These are phyloP conservation scores for Polypedilum pembai DNA, from an alignment of 1,140 invertebrate genomes.

Conservation along the genomic window DNA sequence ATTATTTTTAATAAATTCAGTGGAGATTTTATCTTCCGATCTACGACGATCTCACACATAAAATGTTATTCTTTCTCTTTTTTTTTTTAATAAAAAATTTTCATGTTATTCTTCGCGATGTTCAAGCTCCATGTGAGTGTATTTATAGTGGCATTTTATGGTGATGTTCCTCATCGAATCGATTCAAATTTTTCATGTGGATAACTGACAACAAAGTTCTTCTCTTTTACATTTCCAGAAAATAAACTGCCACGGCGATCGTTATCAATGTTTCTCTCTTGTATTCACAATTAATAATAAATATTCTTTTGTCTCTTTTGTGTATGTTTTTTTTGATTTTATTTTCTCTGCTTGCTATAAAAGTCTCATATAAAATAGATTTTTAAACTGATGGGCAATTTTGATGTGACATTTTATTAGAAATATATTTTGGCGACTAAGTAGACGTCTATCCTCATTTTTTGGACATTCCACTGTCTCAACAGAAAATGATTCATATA, in stretches of 20 bases:
- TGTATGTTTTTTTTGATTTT: background rate
- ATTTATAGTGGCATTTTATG: background rate
- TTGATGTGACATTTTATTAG: too few species aligned
- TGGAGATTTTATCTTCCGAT: conserved; percentile 7
- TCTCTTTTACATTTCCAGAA: too few species aligned
- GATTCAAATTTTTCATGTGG: conserved; percentile 24
- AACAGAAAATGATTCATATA: too few species aligned
- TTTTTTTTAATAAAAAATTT: background rate
- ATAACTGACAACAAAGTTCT: background rate
- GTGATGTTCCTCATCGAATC: conserved; percentile 25
- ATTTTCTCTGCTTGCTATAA: background rate
- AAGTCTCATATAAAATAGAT: background rate
- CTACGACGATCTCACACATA: background rate
- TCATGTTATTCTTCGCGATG: background rate
- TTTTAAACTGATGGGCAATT: too few species aligned
- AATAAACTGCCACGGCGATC: background rate
- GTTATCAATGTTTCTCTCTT: background rate
- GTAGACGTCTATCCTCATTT: too few species aligned
- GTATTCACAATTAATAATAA: conserved; percentile 9
- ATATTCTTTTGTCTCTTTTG: background rate
- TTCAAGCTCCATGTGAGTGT: too few species aligned
- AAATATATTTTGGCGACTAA: too few species aligned
- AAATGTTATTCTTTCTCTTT: background rate
- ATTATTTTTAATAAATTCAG: conserved; percentile 27
- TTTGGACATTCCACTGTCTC: too few species aligned